Conservation (phyloP, 2,888 invertebrate species). For the Torymus tubicola region DNA sequence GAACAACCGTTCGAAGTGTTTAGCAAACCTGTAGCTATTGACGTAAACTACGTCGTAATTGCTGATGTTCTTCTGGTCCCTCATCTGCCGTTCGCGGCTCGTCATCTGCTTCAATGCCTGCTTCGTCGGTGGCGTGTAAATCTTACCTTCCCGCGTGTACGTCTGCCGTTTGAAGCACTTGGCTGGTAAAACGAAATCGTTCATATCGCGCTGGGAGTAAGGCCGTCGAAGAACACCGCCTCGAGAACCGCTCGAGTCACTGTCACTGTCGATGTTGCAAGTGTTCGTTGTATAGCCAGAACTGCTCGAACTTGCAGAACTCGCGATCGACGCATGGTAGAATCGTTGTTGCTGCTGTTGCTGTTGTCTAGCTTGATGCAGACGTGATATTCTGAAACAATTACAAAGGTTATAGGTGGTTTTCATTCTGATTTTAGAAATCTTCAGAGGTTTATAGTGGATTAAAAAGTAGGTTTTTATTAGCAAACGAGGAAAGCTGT, state of each 20-base stretch:
- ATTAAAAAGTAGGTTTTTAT: no score
- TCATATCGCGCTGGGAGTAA: slow-evolving; percentile 58
- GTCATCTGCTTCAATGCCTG: slow-evolving; percentile 60
- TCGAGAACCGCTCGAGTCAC: slow-evolving; percentile 71
- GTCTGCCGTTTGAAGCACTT: slow-evolving; percentile 70
- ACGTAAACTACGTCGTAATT: slow-evolving; percentile 74
- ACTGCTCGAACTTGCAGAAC: slow-evolving; percentile 68
- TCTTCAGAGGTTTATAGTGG: no score
- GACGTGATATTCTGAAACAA: no score
- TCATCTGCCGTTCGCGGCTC: slow-evolving; percentile 66
- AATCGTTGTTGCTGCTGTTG: no score
- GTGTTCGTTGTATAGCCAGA: slow-evolving; percentile 78
- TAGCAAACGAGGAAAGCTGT: no score
- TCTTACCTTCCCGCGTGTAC: slow-evolving; percentile 65
- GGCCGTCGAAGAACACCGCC: slow-evolving; percentile 28
- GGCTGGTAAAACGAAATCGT: slow-evolving; percentile 58
- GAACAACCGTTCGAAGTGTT: slow-evolving; percentile 83
- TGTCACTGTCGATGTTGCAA: slow-evolving; percentile 74
- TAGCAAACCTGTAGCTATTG: slow-evolving; percentile 83
- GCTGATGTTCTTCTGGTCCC: slow-evolving; percentile 62
- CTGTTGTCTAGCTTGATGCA: no score
- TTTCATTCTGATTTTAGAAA: no score
- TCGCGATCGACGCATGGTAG: slow-evolving; percentile 47
- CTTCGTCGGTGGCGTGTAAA: slow-evolving; percentile 66
- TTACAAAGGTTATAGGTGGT: no score